These are phyloP conservation scores for Vulpes ferrilata DNA, from an alignment of 2,113 vertebrate genomes.

Conservation along the genomic window DNA sequence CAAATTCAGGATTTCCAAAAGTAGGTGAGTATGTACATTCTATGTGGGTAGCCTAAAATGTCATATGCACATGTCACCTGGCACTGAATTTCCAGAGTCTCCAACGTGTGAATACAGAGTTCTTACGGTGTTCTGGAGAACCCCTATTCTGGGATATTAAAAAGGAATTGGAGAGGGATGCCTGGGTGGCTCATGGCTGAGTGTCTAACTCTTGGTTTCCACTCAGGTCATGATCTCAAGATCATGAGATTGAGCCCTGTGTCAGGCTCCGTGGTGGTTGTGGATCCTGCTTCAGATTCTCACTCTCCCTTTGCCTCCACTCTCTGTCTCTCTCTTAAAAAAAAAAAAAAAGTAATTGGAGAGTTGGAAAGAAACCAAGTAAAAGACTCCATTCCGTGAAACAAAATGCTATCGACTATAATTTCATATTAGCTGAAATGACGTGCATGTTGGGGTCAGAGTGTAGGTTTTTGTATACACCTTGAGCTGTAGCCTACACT, in stretches of 20 bases:
- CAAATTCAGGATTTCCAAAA: not conserved
- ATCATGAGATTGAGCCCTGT: not conserved
- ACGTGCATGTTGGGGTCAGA: accelerated
- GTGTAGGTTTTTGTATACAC: not conserved
- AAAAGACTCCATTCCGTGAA: not conserved
- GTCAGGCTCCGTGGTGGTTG: not conserved
- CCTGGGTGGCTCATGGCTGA: not conserved
- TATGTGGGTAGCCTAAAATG: not conserved
- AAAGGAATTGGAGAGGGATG: not conserved
- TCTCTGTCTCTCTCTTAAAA: not conserved
- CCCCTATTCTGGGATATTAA: not conserved
- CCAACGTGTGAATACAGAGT: not conserved
- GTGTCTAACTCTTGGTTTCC: too few relatives aligned
- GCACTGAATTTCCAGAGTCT: not conserved
- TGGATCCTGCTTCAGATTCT: not conserved
- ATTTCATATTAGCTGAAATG: not conserved
- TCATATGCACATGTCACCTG: too few relatives aligned
- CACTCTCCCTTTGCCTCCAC: not conserved
- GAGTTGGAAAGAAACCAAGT: not conserved
- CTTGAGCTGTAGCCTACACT: too few relatives aligned
- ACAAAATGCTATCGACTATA: not conserved
- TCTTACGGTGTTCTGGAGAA: not conserved
- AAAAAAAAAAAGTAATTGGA: not conserved
- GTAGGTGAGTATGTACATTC: not conserved
- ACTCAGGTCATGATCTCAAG: too few relatives aligned